phyloP scores from a whole-genome alignment of 2,888 invertebrate genomes.

The Dasypogon diadema region DNA sequence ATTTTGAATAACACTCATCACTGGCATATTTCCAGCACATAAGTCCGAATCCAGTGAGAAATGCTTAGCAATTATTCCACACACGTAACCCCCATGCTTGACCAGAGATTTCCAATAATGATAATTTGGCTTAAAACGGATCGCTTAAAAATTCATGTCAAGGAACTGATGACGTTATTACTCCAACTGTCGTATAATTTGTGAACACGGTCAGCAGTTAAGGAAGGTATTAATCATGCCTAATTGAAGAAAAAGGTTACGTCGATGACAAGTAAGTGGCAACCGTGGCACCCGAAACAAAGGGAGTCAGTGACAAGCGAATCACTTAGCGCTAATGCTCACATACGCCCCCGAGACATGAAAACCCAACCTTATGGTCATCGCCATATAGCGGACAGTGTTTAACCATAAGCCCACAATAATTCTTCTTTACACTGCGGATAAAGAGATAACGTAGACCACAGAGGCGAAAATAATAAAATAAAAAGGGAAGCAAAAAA shows the following conservation, averaged over 20 bases:
- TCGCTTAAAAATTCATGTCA: conserved; percentile 43
- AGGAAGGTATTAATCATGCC: conserved; percentile 44
- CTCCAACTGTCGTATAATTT: neutral
- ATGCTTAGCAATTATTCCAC: conserved; percentile 4
- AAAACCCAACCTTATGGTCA: conserved; percentile 14
- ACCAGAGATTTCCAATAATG: conserved; percentile 35
- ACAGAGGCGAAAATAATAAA: conserved; percentile 33
- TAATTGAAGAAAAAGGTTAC: conserved; percentile 32
- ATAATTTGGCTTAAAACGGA: conserved; percentile 21
- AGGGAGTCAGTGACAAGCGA: conserved; percentile 20
- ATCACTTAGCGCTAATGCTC: conserved; percentile 41
- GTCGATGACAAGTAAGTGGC: conserved; percentile 38
- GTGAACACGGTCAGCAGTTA: conserved; percentile 3
- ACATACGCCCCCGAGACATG: conserved; percentile 29
- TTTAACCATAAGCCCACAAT: conserved; percentile 26
- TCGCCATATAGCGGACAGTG: neutral
- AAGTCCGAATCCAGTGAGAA: neutral
- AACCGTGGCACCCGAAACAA: conserved; percentile 3
- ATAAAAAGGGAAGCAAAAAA: neutral
- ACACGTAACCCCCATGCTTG: conserved; percentile 7
- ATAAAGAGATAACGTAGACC: conserved; percentile 29
- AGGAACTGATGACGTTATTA: conserved; percentile 38
- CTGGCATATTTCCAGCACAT: neutral
- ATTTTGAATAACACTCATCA: neutral
- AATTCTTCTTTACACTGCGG: conserved; percentile 33